Evolutionary conservation across 2,113 vertebrate genomes (phyloP), one percentile per base, ranked within the genome.

Genomic region (Ceyx margarethae): DNA sequence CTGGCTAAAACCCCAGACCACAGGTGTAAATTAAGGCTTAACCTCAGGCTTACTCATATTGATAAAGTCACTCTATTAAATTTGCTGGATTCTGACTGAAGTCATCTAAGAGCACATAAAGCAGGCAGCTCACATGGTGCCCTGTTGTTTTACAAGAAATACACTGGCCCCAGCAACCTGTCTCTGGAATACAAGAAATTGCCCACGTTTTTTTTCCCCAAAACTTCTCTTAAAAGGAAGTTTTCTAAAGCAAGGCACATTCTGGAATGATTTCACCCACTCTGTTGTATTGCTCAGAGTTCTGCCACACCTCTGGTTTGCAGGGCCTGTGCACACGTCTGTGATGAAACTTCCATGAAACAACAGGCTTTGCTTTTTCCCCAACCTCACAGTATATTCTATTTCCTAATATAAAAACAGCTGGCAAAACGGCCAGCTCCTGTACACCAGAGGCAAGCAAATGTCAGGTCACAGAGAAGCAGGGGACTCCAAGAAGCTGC

Each of bases 221-320:
- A 10, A 74, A n/a, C 5, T 19, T 66, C 56, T 25, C 28, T 82
- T 45, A 15, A 45, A 69, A 83, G 9, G 10, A 67, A 25, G n/a
- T 26, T 77, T 67, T 40, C n/a, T 33, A 22, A 3, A 48, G n/a
- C 14, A 46, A 53, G 16, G 4, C 3, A 48, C 25, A 31, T 28
- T 50, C 35, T 83, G 53, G 42, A 43, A 58, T 20, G 7, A 3
- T 29, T 53, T 61, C 29, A 42, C 48, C 13, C 15, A 7, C 9
- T 6, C 6, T 6, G 14, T 5, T 14, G 16, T 11, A 56, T 1
- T 37, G n/a, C 65, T 37, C 45, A 35, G 31, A 42, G 33, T 16
- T 16, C 28, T 56, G n/a, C 8, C 4, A 18, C 1, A 2, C 23
- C 16, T 0, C 0, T 29, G 2, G 0, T 29, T 18, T 4, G 1